Percentiles rank a stretch among this genome's conserved stretches.
These are phyloP conservation scores for Syndactyla subalaris DNA, from an alignment of 2,797 vertebrate species.

Conservation along the genomic window DNA sequence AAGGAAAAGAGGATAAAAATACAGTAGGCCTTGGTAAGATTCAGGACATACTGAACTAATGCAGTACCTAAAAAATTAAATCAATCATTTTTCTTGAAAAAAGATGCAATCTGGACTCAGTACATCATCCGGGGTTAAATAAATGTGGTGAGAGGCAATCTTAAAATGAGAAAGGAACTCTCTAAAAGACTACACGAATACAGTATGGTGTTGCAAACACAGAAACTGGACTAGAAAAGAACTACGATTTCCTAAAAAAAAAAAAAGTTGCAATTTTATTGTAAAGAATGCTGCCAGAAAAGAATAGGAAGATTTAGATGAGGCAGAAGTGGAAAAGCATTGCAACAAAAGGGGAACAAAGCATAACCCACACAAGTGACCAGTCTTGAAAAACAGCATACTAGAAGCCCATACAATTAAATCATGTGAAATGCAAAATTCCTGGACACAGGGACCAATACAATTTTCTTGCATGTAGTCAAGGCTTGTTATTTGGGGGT, in stretches of 20 bases:
- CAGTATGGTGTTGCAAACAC: neutral
- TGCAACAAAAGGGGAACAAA: neutral
- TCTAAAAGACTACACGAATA: neutral
- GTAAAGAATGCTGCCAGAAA: neutral
- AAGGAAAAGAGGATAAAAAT: neutral
- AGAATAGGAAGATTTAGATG: neutral
- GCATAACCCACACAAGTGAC: neutral
- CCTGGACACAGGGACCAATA: neutral
- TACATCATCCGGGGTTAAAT: neutral
- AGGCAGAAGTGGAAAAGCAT: neutral
- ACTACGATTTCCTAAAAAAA: neutral
- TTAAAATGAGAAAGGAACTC: neutral
- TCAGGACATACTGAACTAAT: neutral
- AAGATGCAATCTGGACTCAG: neutral
- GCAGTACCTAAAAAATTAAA: neutral
- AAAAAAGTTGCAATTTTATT: rapidly evolving
- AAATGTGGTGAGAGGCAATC: neutral
- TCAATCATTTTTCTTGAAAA: neutral
- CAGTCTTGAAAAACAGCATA: neutral
- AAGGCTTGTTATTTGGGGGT: neutral
- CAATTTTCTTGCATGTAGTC: neutral
- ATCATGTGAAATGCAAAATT: neutral
- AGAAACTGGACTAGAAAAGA: neutral
- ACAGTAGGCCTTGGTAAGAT: neutral
- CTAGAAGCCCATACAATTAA: neutral